These are phyloP conservation scores for Acanthisitta chloris DNA, from an alignment of 2,113 vertebrate genomes.

Conservation along the genomic window DNA sequence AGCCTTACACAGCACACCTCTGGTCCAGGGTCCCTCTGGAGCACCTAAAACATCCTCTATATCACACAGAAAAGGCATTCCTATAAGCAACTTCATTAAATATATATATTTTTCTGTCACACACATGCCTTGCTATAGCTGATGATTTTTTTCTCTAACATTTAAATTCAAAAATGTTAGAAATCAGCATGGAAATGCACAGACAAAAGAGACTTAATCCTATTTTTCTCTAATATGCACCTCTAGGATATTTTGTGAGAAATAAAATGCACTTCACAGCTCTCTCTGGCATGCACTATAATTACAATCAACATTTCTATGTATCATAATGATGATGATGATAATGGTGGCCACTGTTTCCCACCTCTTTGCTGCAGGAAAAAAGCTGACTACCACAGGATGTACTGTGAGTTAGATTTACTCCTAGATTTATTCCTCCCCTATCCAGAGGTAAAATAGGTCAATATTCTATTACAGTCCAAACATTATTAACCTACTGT, in stretches of 20 bases:
- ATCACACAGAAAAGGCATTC: not conserved
- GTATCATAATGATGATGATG: not conserved
- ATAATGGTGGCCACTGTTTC: not conserved
- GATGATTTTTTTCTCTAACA: not conserved
- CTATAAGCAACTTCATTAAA: not conserved
- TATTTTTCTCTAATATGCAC: not conserved
- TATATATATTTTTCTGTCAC: not conserved
- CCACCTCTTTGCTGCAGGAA: not conserved
- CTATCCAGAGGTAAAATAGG: not conserved
- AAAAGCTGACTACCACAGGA: not conserved
- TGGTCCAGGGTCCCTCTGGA: not conserved
- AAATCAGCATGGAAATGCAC: not conserved
- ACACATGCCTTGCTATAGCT: not conserved
- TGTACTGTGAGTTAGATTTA: not conserved
- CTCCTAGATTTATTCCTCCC: not conserved
- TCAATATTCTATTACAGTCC: slow-evolving; percentile 26
- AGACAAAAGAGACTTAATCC: not conserved
- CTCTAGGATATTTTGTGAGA: not conserved
- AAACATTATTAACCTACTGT: not conserved
- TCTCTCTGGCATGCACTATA: not conserved
- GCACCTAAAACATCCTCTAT: not conserved
- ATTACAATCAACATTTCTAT: not conserved
- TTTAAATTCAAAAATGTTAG: not conserved
- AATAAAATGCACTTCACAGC: not conserved
- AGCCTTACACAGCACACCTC: not conserved